Base-by-base conservation (phyloP, 2,888 invertebrate species). In the Caenorhabditis virilis region DNA sequence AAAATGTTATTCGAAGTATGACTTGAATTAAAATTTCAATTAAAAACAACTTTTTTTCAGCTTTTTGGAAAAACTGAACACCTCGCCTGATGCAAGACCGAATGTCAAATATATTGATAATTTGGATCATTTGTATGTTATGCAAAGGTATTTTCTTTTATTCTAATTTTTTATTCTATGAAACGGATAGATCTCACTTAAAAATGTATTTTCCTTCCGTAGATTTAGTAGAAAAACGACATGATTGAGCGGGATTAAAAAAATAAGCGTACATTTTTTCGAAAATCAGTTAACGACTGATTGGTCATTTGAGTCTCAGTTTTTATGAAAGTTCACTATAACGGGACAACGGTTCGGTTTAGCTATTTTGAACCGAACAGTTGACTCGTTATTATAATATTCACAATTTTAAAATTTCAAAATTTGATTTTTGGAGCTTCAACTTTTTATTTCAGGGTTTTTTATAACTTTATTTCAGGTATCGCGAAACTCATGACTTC, bases 141-240 rank as follows among this genome's bases (percentile, higher is more conserved):
- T 99, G 90, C 93, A 94, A 84, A 88, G 98, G 52, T 99, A 98
- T 84, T n/a, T n/a, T n/a, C n/a, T n/a, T n/a, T n/a, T n/a, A 88
- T 97, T 72, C 95, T 98, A 86, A 90, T 91, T 11, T 97, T 20
- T 22, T 49, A 43, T 25, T n/a, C n/a, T n/a, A n/a, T n/a, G n/a
- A n/a, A n/a, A n/a, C n/a, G n/a, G n/a, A n/a, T n/a, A n/a, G n/a
- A n/a, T n/a, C n/a, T n/a, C n/a, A n/a, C n/a, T n/a, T n/a, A n/a
- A n/a, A n/a, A n/a, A n/a, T n/a, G n/a, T n/a, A n/a, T n/a, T n/a
- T n/a, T n/a, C n/a, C n/a, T n/a, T n/a, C n/a, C n/a, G n/a, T n/a
- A n/a, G n/a, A n/a, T n/a, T n/a, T n/a, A n/a, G n/a, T n/a, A n/a
- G n/a, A n/a, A n/a, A n/a, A n/a, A n/a, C n/a, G n/a, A n/a, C n/a